These are phyloP conservation scores for Arrhopalites spinosus DNA, from an alignment of 2,888 invertebrate genomes.

Conservation along the genomic window DNA sequence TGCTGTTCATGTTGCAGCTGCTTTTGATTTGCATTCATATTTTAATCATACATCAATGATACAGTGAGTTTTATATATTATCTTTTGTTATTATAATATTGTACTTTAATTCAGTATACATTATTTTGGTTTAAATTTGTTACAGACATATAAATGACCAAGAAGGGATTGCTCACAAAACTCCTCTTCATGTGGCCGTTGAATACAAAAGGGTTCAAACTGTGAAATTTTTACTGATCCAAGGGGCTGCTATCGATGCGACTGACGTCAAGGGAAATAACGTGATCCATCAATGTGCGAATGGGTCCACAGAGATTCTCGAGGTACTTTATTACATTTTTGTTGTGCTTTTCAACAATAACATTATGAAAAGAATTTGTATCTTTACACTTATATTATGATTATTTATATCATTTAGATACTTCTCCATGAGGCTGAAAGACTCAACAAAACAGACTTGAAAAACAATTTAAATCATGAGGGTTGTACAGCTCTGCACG, in stretches of 20 bases:
- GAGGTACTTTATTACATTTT: conserved; percentile 13
- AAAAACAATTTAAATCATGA: conserved; percentile 44
- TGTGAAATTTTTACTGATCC: conserved; percentile 75
- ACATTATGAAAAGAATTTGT: not conserved
- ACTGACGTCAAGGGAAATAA: conserved; percentile 82
- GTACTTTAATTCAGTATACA: not conserved
- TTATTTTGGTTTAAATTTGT: not conserved
- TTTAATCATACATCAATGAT: conserved; percentile 36
- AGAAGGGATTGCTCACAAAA: conserved; percentile 38
- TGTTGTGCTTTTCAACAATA: not conserved
- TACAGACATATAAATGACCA: conserved; percentile 40
- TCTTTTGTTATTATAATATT: not conserved
- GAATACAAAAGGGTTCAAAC: conserved; percentile 28
- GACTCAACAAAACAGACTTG: conserved; percentile 30
- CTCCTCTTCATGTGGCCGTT: conserved; percentile 52
- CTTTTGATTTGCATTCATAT: conserved; percentile 38
- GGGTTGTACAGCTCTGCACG: conserved; percentile 47
- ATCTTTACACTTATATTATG: not conserved
- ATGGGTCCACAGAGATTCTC: conserved; percentile 12
- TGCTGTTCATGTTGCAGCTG: conserved; percentile 48
- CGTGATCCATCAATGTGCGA: conserved; percentile 79
- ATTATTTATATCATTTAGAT: conserved; percentile 32
- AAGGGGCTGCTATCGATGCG: conserved; percentile 74
- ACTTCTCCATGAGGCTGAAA: conserved; percentile 33
- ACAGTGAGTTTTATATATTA: no score